Evolutionary conservation across 2,113 vertebrate genomes (phyloP).

Genomic region (Trichechus manatus): DNA sequence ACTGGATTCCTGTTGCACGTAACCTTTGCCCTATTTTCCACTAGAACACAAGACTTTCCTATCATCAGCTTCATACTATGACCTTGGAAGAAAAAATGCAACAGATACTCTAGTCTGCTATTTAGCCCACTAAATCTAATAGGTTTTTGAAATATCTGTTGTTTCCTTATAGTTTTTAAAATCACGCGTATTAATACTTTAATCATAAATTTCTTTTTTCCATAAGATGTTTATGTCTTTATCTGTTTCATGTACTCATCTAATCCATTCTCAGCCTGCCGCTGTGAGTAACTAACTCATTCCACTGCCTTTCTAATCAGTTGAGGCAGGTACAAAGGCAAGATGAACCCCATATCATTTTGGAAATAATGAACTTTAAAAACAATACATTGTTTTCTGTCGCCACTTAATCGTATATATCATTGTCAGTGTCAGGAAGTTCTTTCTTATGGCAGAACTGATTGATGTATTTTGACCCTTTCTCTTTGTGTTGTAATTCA

Average conservation of each 20-base stretch:
- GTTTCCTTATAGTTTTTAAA: not conserved
- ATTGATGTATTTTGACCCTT: not conserved
- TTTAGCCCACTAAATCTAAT: not conserved
- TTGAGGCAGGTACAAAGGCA: not conserved
- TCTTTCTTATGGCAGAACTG: not conserved
- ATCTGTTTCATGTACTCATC: not conserved
- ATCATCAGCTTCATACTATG: conserved; percentile 13
- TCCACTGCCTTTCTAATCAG: not conserved
- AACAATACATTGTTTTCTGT: not conserved
- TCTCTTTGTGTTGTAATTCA: conserved; percentile 1
- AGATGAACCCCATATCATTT: not conserved
- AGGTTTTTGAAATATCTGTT: not conserved
- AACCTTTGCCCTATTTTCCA: conserved; percentile 81
- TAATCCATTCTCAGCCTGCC: not conserved
- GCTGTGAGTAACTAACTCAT: not conserved
- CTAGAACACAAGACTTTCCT: conserved; percentile 72
- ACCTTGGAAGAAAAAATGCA: not conserved
- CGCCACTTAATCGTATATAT: not conserved
- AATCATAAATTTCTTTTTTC: not conserved
- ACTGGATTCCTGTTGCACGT: conserved; percentile 38
- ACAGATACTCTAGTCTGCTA: not conserved
- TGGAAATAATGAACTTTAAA: conserved; percentile 28
- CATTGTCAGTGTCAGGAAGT: not conserved
- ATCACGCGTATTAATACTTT: not conserved
- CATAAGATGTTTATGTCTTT: not conserved